Base-by-base conservation (phyloP, 2,888 invertebrate genomes). In the Lasius platythorax region DNA sequence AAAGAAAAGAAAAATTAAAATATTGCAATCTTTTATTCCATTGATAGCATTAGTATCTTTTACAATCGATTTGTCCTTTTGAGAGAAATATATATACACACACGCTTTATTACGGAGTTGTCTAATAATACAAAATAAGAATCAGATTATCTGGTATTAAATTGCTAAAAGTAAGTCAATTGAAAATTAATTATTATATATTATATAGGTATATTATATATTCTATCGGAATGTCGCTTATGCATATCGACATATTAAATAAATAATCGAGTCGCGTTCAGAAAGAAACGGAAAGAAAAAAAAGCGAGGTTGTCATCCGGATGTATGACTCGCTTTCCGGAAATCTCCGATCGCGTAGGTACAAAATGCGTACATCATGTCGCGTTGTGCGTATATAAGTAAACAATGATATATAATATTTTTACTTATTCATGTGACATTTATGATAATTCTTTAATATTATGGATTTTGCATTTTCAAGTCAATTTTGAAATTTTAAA, bases 291-390 rank as follows among this genome's bases (percentile, higher is more conserved):
- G 83, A 79, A 66, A 79, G 87, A 86, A 87, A 86, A 88, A 87
- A 89, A 89, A 87, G 88, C 81, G 53, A 86, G 82, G 84, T 84
- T 83, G 85, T 43, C 43, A 11, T 43, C 86, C 86, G 88, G 90
- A 89, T 87, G 89, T 82, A 86, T 84, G 86, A 82, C 88, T 87
- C 86, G 89, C 79, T 90, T 89, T 90, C 89, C 90, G 90, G 88
- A 89, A 85, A 83, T 85, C 83, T 46, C n/a, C n/a, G 61, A 18
- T 74, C 61, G 30, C 53, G 58, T 43, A 61, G 28, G 28, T 43
- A 40, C 28, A 61, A 40, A 30, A 58, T 11, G 12, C 12, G 6
- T 43, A 12, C 18, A 5, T 70, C 33, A 56, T 15, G 15, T 64
- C 12, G 28, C 18, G 33, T 28, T 56, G 23, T 23, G 23, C 23